A percentile compares a stretch with the other conserved stretches of the same genome.
These are phyloP conservation scores for Micromesistius poutassou DNA, from an alignment of 2,797 vertebrate species.

Conservation along the genomic window DNA sequence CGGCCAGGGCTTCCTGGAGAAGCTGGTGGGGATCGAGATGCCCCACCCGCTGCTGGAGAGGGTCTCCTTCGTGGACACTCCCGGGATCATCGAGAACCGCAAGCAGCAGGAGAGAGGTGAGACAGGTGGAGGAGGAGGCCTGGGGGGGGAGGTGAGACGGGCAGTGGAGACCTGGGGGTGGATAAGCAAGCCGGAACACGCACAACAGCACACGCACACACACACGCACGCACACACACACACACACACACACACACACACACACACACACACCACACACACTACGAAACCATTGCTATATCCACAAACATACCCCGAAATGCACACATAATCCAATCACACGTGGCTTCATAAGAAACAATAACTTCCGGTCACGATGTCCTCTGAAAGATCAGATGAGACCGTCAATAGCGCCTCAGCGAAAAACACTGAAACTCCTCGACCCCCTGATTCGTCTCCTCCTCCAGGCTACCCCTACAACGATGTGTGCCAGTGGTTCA, in stretches of 20 bases:
- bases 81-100: slow-evolving; percentile 97
- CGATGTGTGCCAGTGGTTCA: slow-evolving; percentile 98
- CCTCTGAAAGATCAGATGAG: neutral
- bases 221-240: no score
- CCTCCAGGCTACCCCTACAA: slow-evolving; percentile 91
- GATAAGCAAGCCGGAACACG: no score
- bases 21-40: slow-evolving; percentile 92
- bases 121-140: neutral
- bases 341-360: no score
- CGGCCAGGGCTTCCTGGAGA: slow-evolving; percentile 95
- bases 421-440: neutral
- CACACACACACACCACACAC: no score
- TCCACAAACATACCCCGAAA: no score
- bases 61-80: slow-evolving; percentile 92
- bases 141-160: neutral
- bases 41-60: slow-evolving; percentile 93
- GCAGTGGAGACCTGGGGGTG: no score
- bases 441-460: neutral
- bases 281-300: no score
- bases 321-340: no score
- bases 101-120: slow-evolving; percentile 98
- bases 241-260: no score
- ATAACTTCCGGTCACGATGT: no score
- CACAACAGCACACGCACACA: no score
- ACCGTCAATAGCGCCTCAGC: neutral